Conservation (phyloP, 2,888 invertebrate genomes). For the Cosmopolites sordidus region DNA sequence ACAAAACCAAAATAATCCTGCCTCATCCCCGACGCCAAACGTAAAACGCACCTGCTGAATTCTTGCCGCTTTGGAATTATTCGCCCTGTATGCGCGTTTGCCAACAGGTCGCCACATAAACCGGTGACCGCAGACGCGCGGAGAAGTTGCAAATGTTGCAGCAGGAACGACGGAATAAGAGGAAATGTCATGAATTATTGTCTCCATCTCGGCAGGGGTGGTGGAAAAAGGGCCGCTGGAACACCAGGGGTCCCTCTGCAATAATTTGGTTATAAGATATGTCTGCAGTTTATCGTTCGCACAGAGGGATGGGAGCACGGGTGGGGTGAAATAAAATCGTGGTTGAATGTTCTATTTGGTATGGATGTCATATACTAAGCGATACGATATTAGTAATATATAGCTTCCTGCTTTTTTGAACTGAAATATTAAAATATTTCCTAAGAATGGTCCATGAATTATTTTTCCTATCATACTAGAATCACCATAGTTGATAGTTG, state of each 20-base stretch:
- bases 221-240: conserved; percentile 9
- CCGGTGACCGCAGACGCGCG: conserved; percentile 17
- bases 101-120: conserved; percentile 18
- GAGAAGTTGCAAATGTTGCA: background rate
- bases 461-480: no score
- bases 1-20: background rate
- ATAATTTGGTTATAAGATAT: conserved; percentile 33
- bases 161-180: conserved; percentile 16
- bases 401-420: no score
- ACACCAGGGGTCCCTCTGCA: conserved; percentile 3
- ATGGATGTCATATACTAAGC: no score
- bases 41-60: background rate
- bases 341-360: no score
- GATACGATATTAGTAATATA: no score
- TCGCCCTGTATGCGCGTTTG: conserved; percentile 13
- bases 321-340: background rate
- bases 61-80: conserved; percentile 1
- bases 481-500: no score
- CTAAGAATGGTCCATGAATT: no score
- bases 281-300: conserved; percentile 21
- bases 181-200: conserved; percentile 33
- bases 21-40: background rate
- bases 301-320: no score
- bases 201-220: conserved; percentile 22
- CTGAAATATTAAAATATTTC: no score